Percentiles rank a stretch among this genome's conserved stretches.
phyloP scores from a whole-genome alignment of 2,888 invertebrate species.

The Ennomos fuscantarius region DNA sequence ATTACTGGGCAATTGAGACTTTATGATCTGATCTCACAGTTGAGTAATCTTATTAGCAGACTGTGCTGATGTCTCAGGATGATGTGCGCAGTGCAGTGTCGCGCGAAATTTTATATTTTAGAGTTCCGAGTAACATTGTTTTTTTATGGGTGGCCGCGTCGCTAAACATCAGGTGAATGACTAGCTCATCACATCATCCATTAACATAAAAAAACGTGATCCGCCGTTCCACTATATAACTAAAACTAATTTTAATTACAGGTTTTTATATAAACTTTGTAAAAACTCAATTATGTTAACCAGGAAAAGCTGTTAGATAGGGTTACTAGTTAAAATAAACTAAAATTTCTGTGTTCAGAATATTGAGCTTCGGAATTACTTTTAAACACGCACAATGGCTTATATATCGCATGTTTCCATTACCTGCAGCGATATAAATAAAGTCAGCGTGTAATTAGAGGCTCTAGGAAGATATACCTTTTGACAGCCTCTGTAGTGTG shows the following conservation, averaged over 20 bases:
- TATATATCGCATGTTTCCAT: slow-evolving; percentile 27
- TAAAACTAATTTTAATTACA: slow-evolving; percentile 18
- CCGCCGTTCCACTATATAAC: slow-evolving; percentile 4
- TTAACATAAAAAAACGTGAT: neutral
- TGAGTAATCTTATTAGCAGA: no score
- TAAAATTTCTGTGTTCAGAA: slow-evolving; percentile 19
- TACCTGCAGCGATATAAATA: slow-evolving; percentile 34
- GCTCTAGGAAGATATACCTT: slow-evolving; percentile 22
- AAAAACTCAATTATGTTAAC: slow-evolving; percentile 39
- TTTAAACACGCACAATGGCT: slow-evolving; percentile 30
- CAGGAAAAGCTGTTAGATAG: slow-evolving; percentile 34
- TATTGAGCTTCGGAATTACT: slow-evolving; percentile 24
- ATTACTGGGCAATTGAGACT: no score
- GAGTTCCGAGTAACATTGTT: no score
- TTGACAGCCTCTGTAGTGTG: no score
- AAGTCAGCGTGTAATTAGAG: slow-evolving; percentile 42
- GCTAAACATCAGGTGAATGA: no score
- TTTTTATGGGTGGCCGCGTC: no score
- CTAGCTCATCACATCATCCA: no score
- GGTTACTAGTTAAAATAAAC: slow-evolving; percentile 21
- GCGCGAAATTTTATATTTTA: no score
- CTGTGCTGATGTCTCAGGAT: no score
- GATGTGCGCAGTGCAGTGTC: no score
- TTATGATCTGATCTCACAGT: no score
- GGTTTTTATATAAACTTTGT: slow-evolving; percentile 6